A percentile compares a stretch with the other conserved stretches of the same genome.
phyloP scores from a whole-genome alignment of 2,113 vertebrate species.

The Gorsachius goisagi region DNA sequence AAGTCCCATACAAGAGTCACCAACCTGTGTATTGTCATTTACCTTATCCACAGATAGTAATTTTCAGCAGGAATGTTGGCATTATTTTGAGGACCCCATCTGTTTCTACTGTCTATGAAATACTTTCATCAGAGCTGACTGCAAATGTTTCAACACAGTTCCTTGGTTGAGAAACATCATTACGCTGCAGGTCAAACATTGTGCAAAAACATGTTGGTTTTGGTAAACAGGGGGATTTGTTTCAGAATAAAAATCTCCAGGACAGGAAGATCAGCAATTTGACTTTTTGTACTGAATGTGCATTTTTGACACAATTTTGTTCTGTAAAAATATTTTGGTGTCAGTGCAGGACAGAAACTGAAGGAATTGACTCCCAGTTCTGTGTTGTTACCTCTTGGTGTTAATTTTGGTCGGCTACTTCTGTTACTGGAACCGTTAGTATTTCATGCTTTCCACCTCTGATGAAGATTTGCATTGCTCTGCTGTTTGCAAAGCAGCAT shows the following conservation, averaged over 20 bases:
- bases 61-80: background rate
- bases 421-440: background rate
- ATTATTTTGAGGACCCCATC: background rate
- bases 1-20: background rate
- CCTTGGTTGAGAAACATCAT: background rate
- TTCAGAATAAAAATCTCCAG: background rate
- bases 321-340: background rate
- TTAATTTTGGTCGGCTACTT: background rate
- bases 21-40: background rate
- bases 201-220: background rate
- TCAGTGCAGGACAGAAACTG: background rate
- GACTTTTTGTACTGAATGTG: background rate
- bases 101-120: background rate
- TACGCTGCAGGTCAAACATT: background rate
- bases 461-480: background rate
- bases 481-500: background rate
- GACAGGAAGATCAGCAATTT: background rate
- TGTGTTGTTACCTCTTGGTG: background rate
- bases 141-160: background rate
- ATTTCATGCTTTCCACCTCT: background rate
- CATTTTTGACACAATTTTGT: background rate
- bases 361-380: background rate
- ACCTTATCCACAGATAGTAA: background rate
- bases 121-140: background rate
- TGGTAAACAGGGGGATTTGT: background rate